phyloP scores from a whole-genome alignment of 2,888 invertebrate genomes.

The Acanthosepion lycidas region DNA sequence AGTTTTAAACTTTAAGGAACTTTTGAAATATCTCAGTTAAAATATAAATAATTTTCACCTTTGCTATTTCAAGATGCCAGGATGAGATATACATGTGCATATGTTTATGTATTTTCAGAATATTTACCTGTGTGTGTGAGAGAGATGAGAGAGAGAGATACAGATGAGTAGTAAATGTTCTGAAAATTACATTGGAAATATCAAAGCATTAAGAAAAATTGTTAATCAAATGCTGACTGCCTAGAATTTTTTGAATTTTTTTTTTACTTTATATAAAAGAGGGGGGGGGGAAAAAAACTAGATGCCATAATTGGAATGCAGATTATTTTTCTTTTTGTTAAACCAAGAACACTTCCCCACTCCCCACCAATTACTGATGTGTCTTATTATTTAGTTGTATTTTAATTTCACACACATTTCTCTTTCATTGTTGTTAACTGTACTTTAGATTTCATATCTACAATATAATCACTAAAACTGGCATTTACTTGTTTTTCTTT shows the following conservation, averaged over 20 bases:
- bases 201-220: neutral
- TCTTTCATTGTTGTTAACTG: too few relatives aligned
- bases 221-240: neutral
- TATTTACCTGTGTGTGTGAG: too few relatives aligned
- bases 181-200: neutral
- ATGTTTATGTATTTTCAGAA: too few relatives aligned
- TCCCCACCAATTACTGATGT: neutral
- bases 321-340: too few relatives aligned
- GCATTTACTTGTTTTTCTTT: neutral
- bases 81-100: too few relatives aligned
- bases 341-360: neutral
- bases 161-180: neutral
- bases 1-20: neutral
- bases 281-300: too few relatives aligned
- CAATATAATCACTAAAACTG: neutral
- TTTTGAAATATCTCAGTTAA: neutral
- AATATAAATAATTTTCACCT: neutral
- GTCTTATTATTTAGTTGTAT: too few relatives aligned
- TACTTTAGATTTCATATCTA: neutral
- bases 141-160: too few relatives aligned
- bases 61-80: neutral
- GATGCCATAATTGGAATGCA: too few relatives aligned
- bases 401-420: too few relatives aligned
- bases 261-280: too few relatives aligned
- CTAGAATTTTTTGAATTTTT: neutral